Conservation (phyloP, 2,113 vertebrate species). For the Galbula dea region DNA sequence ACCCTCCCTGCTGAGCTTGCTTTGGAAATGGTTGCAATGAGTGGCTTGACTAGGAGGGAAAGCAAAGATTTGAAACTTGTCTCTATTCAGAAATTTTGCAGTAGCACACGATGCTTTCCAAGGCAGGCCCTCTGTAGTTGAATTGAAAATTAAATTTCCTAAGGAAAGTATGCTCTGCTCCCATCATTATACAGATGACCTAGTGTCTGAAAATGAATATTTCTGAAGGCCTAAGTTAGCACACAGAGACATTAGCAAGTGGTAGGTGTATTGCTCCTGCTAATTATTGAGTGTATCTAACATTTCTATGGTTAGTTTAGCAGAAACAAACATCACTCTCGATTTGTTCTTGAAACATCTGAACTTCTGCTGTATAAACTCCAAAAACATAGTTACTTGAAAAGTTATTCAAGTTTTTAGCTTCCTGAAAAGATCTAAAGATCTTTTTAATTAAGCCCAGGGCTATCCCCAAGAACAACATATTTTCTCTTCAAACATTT, state of each 20-base stretch:
- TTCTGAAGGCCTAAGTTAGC: neutral
- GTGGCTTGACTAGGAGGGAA: neutral
- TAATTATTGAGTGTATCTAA: neutral
- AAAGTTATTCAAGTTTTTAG: neutral
- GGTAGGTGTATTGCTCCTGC: neutral
- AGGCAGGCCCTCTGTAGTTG: neutral
- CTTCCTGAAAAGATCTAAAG: neutral
- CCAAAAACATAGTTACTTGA: neutral
- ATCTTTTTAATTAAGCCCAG: conserved; percentile 10
- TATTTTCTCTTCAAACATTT: neutral
- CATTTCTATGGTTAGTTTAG: neutral
- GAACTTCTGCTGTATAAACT: neutral
- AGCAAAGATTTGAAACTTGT: neutral
- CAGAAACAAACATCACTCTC: neutral
- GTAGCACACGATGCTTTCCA: neutral
- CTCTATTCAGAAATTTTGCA: neutral
- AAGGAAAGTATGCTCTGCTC: neutral
- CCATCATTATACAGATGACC: neutral
- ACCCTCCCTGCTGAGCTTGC: neutral
- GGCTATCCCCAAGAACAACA: neutral
- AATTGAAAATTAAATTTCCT: neutral
- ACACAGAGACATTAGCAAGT: neutral
- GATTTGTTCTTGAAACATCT: neutral
- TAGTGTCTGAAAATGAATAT: neutral
- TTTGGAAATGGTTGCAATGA: neutral